Evolutionary conservation across 2,888 invertebrate species (phyloP), one percentile per base, ranked within the genome.

Genomic region (Dryadula phaetusa): DNA sequence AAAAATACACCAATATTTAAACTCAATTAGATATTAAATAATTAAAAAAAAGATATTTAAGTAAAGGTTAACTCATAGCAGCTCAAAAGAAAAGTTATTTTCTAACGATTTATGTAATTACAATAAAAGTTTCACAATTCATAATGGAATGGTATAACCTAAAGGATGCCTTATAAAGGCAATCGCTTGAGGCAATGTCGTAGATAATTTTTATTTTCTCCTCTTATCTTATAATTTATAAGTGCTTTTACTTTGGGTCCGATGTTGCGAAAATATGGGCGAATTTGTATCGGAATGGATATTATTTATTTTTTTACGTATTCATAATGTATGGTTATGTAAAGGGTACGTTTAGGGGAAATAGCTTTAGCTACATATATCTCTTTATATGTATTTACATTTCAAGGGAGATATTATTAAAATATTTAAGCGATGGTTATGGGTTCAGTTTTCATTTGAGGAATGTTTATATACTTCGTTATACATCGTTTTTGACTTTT

Each of bases 211-310:
- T 67, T 62, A 62, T 64, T 64, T 70, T 62, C 28, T 52, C 58
- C 44, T 62, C 58, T 67, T 67, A 67, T 70, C 67, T 46, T 65
- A 67, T 67, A 70, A 70, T 70, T 67, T 67, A 66, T 66, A 54
- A 67, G 53, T 64, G 56, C 64, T 62, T 64, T 62, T 63, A 47
- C 62, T 42, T 64, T 37, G 64, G 60, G 66, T 67, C 46, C 46
- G 46, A 65, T 65, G 61, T 61, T 62, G 34, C 42, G 47, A 52
- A 46, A 64, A 64, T 49, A 40, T 56, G 47, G 32, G 16, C 18
- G 18, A 44, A 44, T 32, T 47, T 64, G 22, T 64, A 52, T 44
- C 18, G 34, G 12, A 46, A 56, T 56, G 20, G 44, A 44, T 28
- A 60, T 46, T 18, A 44, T 60, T 28, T 56, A 40, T 40, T 56